phyloP scores from a whole-genome alignment of 2,888 invertebrate species.

The Agonopterix alstromeriana region DNA sequence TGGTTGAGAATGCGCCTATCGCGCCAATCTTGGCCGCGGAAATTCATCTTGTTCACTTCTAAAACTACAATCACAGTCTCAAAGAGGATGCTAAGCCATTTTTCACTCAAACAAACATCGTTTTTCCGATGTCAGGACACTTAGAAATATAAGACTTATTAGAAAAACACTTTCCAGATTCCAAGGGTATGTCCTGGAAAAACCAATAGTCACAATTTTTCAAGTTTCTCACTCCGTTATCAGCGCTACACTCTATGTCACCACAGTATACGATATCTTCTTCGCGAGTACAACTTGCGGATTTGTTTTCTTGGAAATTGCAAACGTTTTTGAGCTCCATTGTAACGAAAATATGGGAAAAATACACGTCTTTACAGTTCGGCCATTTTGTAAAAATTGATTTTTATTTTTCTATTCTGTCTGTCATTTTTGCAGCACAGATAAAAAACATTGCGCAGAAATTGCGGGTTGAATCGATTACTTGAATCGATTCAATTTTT shows the following conservation, averaged over 20 bases:
- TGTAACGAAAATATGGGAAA: constrained; percentile 45
- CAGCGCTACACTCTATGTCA: constrained; percentile 34
- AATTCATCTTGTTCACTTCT: constrained; percentile 37
- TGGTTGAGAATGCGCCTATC: constrained; percentile 32
- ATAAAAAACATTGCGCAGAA: too few species aligned
- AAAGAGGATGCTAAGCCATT: constrained; percentile 42
- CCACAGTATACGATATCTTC: constrained; percentile 34
- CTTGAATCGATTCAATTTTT: too few species aligned
- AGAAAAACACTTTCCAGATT: constrained; percentile 35
- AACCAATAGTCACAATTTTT: constrained; percentile 14
- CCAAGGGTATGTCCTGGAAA: constrained; percentile 27
- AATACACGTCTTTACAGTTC: constrained; percentile 69
- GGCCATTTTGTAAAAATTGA: constrained; percentile 66
- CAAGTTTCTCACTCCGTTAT: constrained; percentile 4
- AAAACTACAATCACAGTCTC: constrained; percentile 23
- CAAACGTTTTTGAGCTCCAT: constrained; percentile 60
- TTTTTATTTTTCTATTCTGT: background rate
- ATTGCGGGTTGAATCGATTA: too few species aligned
- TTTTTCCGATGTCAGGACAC: constrained; percentile 24
- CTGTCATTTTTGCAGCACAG: too few species aligned
- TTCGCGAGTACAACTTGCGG: constrained; percentile 36
- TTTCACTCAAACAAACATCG: constrained; percentile 38
- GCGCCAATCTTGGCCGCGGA: constrained; percentile 39
- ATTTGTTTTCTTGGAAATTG: constrained; percentile 44
- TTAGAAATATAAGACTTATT: constrained; percentile 44